A percentile compares a stretch with the other conserved stretches of the same genome.
phyloP scores from a whole-genome alignment of 2,888 invertebrate genomes.

The Halocaridina rubra region DNA sequence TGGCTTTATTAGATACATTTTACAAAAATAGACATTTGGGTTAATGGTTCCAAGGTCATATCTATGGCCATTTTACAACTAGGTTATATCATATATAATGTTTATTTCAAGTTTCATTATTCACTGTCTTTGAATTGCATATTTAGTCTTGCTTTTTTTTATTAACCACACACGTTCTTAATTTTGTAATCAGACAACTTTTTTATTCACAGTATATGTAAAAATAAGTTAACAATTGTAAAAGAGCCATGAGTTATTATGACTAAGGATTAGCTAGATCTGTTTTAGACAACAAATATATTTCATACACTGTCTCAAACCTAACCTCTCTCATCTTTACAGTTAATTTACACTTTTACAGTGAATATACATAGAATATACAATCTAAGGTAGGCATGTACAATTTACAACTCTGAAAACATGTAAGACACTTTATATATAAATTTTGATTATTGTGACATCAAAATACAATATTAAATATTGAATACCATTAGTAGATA shows the following conservation, averaged over 20 bases:
- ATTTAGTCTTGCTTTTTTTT: no score
- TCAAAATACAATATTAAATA: no score
- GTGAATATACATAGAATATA: neutral
- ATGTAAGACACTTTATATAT: neutral
- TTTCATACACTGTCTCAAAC: slow-evolving; percentile 5
- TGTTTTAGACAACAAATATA: neutral
- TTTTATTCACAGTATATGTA: neutral
- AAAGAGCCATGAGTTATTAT: neutral
- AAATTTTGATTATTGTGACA: no score
- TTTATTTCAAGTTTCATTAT: no score
- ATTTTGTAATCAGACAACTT: no score
- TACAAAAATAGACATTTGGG: slow-evolving; percentile 4
- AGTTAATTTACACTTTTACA: neutral
- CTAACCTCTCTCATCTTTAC: neutral
- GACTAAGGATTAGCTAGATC: neutral
- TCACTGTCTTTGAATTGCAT: neutral
- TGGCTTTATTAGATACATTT: neutral
- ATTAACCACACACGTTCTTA: no score
- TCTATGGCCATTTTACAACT: neutral
- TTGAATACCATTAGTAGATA: no score
- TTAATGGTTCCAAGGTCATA: neutral
- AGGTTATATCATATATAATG: no score
- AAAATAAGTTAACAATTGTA: neutral
- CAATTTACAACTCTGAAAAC: neutral
- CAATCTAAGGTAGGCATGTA: neutral